Evolutionary conservation across 1,140 invertebrate species (phyloP).

Genomic region (Lepidostoma basale): DNA sequence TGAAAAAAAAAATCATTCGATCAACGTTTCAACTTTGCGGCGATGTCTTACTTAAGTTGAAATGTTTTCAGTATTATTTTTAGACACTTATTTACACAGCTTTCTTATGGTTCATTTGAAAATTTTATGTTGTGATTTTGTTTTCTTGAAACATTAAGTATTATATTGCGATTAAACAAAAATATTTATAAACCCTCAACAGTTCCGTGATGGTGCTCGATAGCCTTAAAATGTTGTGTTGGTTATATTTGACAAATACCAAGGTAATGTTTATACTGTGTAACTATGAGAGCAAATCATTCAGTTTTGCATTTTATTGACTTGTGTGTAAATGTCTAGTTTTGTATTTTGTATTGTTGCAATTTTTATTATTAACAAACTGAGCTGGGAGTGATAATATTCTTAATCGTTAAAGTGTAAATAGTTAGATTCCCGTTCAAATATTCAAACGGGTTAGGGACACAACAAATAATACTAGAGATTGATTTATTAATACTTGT

Average conservation of each 20-base stretch:
- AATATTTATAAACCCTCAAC: too few species aligned
- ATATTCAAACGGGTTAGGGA: constrained; percentile 5
- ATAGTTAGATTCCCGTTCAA: constrained; percentile 12
- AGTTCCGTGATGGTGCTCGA: constrained; percentile 20
- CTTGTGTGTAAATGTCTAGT: constrained; percentile 9
- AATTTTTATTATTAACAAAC: constrained; percentile 10
- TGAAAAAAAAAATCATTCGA: too few species aligned
- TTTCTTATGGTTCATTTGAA: too few species aligned
- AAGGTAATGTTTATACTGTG: background rate
- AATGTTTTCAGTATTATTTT: constrained; percentile 19
- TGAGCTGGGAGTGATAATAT: constrained; percentile 20
- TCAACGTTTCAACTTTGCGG: too few species aligned
- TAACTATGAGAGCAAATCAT: too few species aligned
- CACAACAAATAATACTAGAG: background rate
- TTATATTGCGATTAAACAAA: too few species aligned
- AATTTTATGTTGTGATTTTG: too few species aligned
- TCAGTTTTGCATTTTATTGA: background rate
- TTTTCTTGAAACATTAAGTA: too few species aligned
- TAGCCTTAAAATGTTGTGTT: background rate
- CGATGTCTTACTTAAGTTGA: too few species aligned
- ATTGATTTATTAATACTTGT: background rate
- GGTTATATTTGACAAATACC: background rate
- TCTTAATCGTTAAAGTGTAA: background rate
- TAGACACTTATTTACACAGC: too few species aligned
- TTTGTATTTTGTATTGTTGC: constrained; percentile 15